Evolutionary conservation across 2,113 vertebrate genomes (phyloP).

Genomic region (Cettia cetti): DNA sequence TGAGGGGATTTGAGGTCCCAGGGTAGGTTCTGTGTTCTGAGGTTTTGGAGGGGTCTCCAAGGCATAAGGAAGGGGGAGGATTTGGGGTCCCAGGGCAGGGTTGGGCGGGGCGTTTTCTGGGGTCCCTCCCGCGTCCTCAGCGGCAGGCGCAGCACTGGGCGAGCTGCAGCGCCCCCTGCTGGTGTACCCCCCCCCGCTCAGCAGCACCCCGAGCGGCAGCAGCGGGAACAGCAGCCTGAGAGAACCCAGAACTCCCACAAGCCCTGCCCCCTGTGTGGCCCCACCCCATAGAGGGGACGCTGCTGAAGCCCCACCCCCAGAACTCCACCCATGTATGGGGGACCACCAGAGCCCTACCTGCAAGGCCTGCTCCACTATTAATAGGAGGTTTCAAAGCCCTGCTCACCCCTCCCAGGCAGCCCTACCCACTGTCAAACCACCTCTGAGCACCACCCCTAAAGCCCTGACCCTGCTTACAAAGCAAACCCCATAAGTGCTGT

Average conservation of each 20-base stretch:
- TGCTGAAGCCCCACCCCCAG: no score
- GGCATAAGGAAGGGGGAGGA: no score
- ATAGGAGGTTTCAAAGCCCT: no score
- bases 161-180: neutral
- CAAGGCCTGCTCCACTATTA: neutral
- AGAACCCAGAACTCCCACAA: neutral
- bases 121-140: neutral
- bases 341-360: neutral
- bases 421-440: neutral
- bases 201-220: neutral
- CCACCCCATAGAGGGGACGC: no score
- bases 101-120: no score
- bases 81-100: neutral
- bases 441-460: neutral
- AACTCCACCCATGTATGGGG: neutral
- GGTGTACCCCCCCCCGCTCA: neutral
- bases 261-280: no score
- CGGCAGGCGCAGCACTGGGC: no score
- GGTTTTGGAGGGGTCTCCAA: neutral
- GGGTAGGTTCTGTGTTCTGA: no score
- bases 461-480: neutral
- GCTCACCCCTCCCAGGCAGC: neutral
- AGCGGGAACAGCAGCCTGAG: neutral
- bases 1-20: no score
- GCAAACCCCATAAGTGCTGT: rapidly evolving